Evolutionary conservation across 2,797 vertebrate species (phyloP), one percentile per base, ranked within the genome.

Genomic region (Tenualosa thibaudeaui): DNA sequence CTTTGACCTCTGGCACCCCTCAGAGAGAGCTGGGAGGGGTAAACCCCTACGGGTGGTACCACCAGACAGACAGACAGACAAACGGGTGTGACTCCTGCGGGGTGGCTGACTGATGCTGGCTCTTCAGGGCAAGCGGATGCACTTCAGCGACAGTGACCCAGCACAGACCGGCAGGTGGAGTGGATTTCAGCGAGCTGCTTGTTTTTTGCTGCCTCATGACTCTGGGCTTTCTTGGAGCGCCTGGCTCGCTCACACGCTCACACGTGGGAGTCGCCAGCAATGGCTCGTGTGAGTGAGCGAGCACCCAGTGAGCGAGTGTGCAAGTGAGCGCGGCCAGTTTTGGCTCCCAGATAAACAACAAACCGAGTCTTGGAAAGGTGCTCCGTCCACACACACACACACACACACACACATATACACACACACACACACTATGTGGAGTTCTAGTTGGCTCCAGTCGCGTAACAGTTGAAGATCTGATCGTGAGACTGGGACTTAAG

Each of bases 261-360:
- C 71, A 78, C 40, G 83, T 82, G 84, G 84, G 54, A 83, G 82
- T 75, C 5, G 71, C 71, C 71, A 78, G 71, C 71, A 46, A 46
- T 88, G 81, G 68, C 53, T 46, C 24, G 56, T 46, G 54, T 65
- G 49, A n/a, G 83, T 43, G 68, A 75, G 68, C 2, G 81, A n/a
- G 54, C 8, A 15, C 17, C 10, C 15, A n/a, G 54, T 19, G 17
- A 60, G 60, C 22, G 62, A 60, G 50, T 17, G 65, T 75, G 88
- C 81, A 85, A 87, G 65, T 53, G 85, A 81, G 92, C 88, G 92
- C 92, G 91, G 81, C 86, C 68, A 90, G 84, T 86, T 93, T 78
- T 93, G 92, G 92, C 91, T 91, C 86, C 22, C 49, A 92, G 87
- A 91, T 92, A 81, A 89, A 92, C 90, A 93, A 92, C 92, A 91